A percentile compares a stretch with the other conserved stretches of the same genome.
phyloP scores from a whole-genome alignment of 2,888 invertebrate genomes.

The Torymus tubicola region DNA sequence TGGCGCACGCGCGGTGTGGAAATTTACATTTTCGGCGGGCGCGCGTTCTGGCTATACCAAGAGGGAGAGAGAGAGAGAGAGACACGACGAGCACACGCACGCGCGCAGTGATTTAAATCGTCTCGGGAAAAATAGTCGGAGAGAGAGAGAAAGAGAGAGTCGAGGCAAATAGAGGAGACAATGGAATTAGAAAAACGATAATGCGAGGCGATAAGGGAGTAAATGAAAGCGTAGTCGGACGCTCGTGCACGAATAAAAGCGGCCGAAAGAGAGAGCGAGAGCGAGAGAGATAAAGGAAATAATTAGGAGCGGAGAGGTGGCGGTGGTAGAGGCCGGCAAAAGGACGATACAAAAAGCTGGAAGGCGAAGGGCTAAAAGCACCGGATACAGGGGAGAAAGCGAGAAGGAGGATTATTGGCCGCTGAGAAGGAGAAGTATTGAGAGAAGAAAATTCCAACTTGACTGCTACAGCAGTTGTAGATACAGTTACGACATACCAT shows the following conservation, averaged over 20 bases:
- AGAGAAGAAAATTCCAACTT: too few relatives aligned
- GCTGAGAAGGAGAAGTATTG: neutral
- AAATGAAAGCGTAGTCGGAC: constrained; percentile 24
- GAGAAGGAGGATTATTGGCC: neutral
- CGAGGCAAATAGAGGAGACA: constrained; percentile 12
- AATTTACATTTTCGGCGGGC: too few relatives aligned
- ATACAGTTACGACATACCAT: too few relatives aligned
- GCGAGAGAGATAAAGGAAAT: constrained; percentile 41
- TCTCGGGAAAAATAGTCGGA: neutral
- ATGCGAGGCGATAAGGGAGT: constrained; percentile 44
- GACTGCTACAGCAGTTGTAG: too few relatives aligned
- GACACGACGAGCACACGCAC: too few relatives aligned
- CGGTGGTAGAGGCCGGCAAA: neutral
- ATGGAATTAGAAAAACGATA: constrained; percentile 38
- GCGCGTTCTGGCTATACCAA: too few relatives aligned
- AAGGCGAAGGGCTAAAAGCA: constrained; percentile 6
- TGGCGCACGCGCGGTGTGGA: too few relatives aligned
- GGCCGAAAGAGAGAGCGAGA: neutral
- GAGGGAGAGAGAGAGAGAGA: too few relatives aligned
- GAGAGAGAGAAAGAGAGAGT: too few relatives aligned
- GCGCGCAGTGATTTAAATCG: too few relatives aligned
- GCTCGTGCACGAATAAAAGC: constrained; percentile 13
- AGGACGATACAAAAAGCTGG: constrained; percentile 18
- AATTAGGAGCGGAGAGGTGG: constrained; percentile 38
- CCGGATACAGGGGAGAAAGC: constrained; percentile 19